Conservation (phyloP, 2,113 vertebrate genomes). For the Alligator sinensis region DNA sequence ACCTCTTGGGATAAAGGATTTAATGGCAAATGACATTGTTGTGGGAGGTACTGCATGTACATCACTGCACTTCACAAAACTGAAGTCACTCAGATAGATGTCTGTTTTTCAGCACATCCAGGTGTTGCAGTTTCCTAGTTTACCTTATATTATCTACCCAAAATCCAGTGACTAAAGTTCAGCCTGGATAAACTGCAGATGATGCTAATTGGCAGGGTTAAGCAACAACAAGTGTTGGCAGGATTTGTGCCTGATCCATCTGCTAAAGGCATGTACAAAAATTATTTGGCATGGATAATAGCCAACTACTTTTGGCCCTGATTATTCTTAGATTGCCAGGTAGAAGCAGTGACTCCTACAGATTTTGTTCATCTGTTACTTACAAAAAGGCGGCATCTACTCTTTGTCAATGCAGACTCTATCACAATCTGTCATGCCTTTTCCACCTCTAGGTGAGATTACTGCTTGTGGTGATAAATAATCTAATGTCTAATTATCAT, state of each 20-base stretch:
- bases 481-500: neutral
- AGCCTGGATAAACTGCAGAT: constrained; percentile 3
- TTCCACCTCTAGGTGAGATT: neutral
- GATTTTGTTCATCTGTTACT: constrained; percentile 55
- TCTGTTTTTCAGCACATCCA: neutral
- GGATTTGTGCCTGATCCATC: constrained; percentile 29
- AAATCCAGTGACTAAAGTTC: neutral
- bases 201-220: constrained; percentile 58
- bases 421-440: neutral
- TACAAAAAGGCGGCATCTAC: constrained; percentile 3
- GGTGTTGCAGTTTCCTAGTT: neutral
- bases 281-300: constrained; percentile 53
- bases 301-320: constrained; percentile 57
- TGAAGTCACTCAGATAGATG: neutral
- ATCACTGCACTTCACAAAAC: neutral
- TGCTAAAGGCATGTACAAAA: constrained; percentile 62
- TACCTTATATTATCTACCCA: neutral
- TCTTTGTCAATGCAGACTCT: neutral
- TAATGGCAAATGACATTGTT: neutral
- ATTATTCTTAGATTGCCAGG: constrained; percentile 46
- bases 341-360: constrained; percentile 21
- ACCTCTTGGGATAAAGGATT: neutral
- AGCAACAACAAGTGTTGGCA: constrained; percentile 38
- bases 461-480: neutral
- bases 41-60: fast-evolving